These are phyloP conservation scores for Pelobates fuscus DNA, from an alignment of 2,113 vertebrate species.

Conservation along the genomic window DNA sequence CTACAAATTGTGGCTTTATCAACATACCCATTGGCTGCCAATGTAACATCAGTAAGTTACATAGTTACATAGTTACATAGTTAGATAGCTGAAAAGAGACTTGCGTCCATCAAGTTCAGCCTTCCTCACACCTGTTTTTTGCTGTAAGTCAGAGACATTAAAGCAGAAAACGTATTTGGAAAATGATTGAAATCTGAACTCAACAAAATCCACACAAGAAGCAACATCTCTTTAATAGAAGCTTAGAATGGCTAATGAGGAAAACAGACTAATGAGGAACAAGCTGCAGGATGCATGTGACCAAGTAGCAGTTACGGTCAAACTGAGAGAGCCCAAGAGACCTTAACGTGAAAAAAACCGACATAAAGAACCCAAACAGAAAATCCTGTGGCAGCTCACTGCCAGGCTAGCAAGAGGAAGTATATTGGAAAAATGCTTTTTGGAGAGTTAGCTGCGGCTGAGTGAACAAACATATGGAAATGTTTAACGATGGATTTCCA, in stretches of 20 bases:
- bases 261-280: no score
- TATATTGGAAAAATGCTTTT: conserved; percentile 48
- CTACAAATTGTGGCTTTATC: no score
- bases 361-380: conserved; percentile 66
- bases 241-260: background rate
- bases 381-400: conserved; percentile 51
- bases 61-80: no score
- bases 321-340: conserved; percentile 61
- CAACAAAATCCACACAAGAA: background rate
- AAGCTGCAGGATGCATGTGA: conserved; percentile 34
- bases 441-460: conserved; percentile 51
- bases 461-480: conserved; percentile 66
- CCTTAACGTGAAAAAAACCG: conserved; percentile 60
- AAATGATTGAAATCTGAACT: no score
- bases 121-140: no score
- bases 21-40: no score
- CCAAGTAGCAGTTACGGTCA: conserved; percentile 64
- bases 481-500: conserved; percentile 63
- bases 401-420: conserved; percentile 58
- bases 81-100: no score
- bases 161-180: no score
- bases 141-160: no score
- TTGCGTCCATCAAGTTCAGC: no score
- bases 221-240: background rate
- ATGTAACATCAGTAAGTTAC: no score